Percentiles rank a stretch among this genome's conserved stretches.
Conservation (phyloP, 2,113 vertebrate genomes). For the Alethe castanea region DNA sequence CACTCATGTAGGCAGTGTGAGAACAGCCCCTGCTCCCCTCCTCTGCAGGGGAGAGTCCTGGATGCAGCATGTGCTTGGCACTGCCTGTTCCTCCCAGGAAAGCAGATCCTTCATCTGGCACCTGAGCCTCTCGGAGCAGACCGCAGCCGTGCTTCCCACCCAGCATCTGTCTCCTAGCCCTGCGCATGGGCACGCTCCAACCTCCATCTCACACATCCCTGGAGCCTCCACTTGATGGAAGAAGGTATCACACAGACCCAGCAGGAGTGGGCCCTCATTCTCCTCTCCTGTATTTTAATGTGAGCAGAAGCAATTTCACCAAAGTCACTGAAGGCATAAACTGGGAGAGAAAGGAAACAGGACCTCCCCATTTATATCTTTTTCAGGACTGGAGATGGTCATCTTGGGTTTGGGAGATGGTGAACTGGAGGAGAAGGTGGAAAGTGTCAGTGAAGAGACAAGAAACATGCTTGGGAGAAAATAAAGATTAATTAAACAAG, state of each 20-base stretch:
- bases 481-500: not conserved
- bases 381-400: not conserved
- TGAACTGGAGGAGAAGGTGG: not conserved
- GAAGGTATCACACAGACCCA: not conserved
- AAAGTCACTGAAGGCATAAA: not conserved
- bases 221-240: not conserved
- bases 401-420: not conserved
- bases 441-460: not conserved
- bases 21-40: not conserved
- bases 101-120: slow-evolving; percentile 37
- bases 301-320: not conserved
- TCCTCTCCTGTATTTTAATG: not conserved
- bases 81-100: not conserved
- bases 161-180: slow-evolving; percentile 14
- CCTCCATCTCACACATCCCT: not conserved
- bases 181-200: not conserved
- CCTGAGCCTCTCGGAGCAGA: not conserved
- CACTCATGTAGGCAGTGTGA: not conserved
- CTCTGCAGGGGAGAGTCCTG: not conserved
- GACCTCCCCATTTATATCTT: not conserved
- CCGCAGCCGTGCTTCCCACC: not conserved
- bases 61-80: not conserved
- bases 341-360: not conserved
- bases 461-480: not conserved
- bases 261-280: not conserved